These are phyloP conservation scores for Limnephilus rhombicus DNA, from an alignment of 2,888 invertebrate genomes.

Conservation along the genomic window DNA sequence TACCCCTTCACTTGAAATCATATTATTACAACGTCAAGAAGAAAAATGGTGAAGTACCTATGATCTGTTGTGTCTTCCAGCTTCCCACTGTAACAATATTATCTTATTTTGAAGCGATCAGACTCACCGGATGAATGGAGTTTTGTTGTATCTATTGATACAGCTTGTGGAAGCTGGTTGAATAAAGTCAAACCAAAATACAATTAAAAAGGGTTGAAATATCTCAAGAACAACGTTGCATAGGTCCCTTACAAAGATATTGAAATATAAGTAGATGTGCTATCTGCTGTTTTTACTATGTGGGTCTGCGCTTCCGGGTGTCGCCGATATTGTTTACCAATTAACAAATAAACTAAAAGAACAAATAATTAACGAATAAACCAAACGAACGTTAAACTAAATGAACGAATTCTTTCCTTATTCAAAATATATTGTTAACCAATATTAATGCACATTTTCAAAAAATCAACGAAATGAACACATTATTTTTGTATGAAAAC, in stretches of 20 bases:
- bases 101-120: neutral
- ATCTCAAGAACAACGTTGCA: neutral
- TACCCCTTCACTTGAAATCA: neutral
- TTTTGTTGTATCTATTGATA: neutral
- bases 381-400: too few relatives aligned
- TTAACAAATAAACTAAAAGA: too few relatives aligned
- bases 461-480: too few relatives aligned
- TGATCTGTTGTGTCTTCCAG: neutral
- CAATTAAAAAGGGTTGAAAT: neutral
- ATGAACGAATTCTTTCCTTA: too few relatives aligned
- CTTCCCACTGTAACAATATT: neutral
- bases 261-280: too few relatives aligned
- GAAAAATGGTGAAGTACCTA: neutral
- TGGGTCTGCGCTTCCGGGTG: too few relatives aligned
- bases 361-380: too few relatives aligned
- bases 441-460: too few relatives aligned
- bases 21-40: constrained; percentile 16
- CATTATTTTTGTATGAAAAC: too few relatives aligned
- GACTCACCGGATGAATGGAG: neutral
- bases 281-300: too few relatives aligned
- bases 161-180: neutral
- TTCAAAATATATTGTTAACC: too few relatives aligned
- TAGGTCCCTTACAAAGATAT: neutral
- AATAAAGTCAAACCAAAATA: neutral
- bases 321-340: too few relatives aligned